Base-by-base conservation (phyloP, 2,113 vertebrate genomes). In the Ceuthmochares aereus region DNA sequence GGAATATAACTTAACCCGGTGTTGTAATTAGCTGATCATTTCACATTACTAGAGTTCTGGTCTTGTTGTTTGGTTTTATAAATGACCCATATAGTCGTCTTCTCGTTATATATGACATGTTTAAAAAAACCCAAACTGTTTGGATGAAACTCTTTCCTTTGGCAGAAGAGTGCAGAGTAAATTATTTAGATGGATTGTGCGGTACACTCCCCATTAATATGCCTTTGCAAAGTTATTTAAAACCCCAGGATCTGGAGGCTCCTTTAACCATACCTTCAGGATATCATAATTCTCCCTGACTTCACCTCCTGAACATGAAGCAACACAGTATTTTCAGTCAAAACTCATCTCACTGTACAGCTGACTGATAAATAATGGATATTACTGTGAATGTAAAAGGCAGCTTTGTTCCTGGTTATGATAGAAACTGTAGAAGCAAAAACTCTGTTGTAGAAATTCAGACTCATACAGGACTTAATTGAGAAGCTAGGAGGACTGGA, bases 1-100 rank as follows among this genome's bases (percentile, higher is more conserved):
- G 59, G 88, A 93, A 81, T 22, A 49, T 94, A 91, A 96, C 92
- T 96, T 94, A 91, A 96, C 85, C 58, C 55, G 59, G 72, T 86
- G 78, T 72, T 92, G 49, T 87, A 96, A 97, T 96, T 96, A 96
- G 75, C 52, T 58, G 90, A 88, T 96, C 93, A 92, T 90, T 95
- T 92, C 69, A 56, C 27, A 59, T 95, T 89, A 42, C 40, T 67
- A 36, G 74, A 90, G 87, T 84, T 95, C 87, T 82, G 55, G 66
- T 80, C 54, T 73, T 87, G 30, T 89, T 84, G 68, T 82, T 90
- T 91, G 36, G n/a, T 30, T 92, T 93, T 92, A 94, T 73, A 96
- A 93, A 95, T 82, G 34, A 89, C 42, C 79, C 27, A 21, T 79
- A n/a, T 25, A 96, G 54, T 93, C 4, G 6, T 74, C 56, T 84